Conservation (phyloP, 2,888 invertebrate species). For the Eupithecia pulchellata region DNA sequence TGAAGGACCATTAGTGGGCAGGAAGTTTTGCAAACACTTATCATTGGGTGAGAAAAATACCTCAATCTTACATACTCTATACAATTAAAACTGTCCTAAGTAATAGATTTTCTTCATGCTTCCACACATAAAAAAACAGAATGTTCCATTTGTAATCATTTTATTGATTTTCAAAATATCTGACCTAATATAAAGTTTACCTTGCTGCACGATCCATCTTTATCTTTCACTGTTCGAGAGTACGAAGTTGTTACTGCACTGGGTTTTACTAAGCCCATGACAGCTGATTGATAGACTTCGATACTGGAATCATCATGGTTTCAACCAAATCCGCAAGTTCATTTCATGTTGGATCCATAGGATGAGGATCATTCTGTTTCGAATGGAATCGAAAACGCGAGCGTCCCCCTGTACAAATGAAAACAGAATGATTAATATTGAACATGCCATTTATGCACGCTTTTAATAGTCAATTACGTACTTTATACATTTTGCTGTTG, state of each 20-base stretch:
- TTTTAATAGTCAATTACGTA: not conserved
- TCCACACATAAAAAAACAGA: not conserved
- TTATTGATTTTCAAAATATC: not conserved
- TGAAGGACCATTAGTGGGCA: no score
- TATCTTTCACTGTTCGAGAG: not conserved
- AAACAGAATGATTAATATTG: not conserved
- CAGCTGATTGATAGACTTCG: not conserved
- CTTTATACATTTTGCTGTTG: no score
- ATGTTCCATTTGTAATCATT: not conserved
- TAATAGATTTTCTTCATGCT: no score
- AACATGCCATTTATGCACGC: not conserved
- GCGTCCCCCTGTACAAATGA: not conserved
- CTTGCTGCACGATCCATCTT: not conserved
- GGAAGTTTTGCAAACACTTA: no score
- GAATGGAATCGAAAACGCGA: not conserved
- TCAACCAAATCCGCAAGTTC: not conserved
- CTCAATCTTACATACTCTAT: no score
- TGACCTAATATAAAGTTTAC: not conserved
- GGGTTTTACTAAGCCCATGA: not conserved
- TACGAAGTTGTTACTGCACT: not conserved
- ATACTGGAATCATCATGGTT: not conserved
- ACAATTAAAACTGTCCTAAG: no score
- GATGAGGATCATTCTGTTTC: not conserved
- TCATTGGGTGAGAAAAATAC: no score
- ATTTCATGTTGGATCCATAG: not conserved